phyloP scores from a whole-genome alignment of 2,113 vertebrate genomes.

The Alligator mississippiensis region DNA sequence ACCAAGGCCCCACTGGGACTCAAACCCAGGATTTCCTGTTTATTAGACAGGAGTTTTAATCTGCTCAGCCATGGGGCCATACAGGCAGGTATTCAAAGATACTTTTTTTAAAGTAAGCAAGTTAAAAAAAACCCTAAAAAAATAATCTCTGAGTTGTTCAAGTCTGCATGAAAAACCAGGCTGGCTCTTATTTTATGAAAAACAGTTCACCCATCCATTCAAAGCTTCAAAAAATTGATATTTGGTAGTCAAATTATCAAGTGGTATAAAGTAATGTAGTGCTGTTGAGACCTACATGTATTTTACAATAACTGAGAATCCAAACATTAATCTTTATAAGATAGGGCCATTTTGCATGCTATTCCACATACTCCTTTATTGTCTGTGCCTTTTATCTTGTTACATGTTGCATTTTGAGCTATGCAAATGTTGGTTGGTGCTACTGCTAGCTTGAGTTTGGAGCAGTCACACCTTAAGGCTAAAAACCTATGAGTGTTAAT shows the following conservation, averaged over 20 bases:
- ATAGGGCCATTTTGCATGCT: conserved; percentile 12
- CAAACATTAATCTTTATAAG: not conserved
- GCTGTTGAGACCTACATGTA: not conserved
- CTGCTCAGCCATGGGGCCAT: not conserved
- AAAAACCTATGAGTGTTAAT: too few species aligned
- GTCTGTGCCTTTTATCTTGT: not conserved
- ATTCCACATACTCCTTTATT: not conserved
- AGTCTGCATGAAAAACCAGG: not conserved
- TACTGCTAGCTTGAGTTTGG: too few species aligned
- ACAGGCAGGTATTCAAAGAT: not conserved
- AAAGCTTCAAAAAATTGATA: not conserved
- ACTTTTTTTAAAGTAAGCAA: not conserved
- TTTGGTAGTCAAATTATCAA: not conserved
- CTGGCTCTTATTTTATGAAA: not conserved
- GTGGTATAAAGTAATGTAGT: not conserved
- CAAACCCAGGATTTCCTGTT: too few species aligned
- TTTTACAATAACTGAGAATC: not conserved
- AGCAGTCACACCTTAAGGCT: too few species aligned
- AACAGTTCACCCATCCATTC: not conserved
- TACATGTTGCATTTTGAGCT: too few species aligned
- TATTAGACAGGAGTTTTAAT: too few species aligned
- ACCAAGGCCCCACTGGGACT: too few species aligned
- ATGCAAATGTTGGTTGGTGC: too few species aligned
- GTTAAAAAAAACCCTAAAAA: not conserved
- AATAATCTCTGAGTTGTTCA: not conserved